These are phyloP conservation scores for Megaceryle alcyon DNA, from an alignment of 2,797 vertebrate genomes.

Conservation along the genomic window DNA sequence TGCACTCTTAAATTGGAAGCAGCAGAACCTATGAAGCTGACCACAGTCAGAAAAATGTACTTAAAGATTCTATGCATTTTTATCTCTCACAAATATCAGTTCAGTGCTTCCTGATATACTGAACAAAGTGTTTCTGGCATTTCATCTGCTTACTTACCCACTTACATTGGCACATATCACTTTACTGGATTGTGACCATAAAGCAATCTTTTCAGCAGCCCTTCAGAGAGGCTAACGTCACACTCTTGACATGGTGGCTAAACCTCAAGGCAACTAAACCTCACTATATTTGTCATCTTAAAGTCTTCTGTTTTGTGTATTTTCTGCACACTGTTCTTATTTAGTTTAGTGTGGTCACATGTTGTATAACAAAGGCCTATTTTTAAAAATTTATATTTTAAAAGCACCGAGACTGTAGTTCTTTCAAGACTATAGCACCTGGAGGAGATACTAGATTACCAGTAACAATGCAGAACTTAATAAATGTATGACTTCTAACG, in stretches of 20 bases:
- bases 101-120: neutral
- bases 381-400: neutral
- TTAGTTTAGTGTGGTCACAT: neutral
- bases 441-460: neutral
- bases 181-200: neutral
- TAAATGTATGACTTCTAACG: neutral
- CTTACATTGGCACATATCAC: neutral
- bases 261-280: neutral
- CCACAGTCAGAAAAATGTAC: neutral
- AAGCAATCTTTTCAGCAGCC: neutral
- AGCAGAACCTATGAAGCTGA: neutral
- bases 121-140: neutral
- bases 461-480: neutral
- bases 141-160: neutral
- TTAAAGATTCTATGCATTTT: neutral
- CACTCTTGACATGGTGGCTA: neutral
- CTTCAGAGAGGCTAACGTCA: neutral
- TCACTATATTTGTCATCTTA: neutral
- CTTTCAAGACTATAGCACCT: neutral
- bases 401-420: neutral
- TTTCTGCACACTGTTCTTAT: neutral
- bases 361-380: neutral
- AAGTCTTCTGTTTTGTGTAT: neutral
- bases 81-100: neutral
- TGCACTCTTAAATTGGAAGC: neutral